Evolutionary conservation across 2,113 vertebrate species (phyloP).

Genomic region (Platycercus adscitus): DNA sequence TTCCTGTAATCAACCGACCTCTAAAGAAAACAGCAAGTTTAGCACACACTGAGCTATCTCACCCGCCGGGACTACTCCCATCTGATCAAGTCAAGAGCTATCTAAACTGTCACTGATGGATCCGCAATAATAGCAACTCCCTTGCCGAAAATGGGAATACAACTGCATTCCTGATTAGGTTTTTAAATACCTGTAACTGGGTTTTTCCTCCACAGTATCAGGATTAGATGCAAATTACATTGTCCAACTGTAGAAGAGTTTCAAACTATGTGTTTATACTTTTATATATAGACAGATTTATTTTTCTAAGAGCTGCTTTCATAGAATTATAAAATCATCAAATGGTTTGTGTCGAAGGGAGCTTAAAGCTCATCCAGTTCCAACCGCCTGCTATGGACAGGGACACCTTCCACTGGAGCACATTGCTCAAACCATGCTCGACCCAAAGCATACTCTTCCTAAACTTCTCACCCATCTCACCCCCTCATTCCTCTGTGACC

Average conservation of each 20-base stretch:
- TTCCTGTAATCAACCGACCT: not conserved
- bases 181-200: not conserved
- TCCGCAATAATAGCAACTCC: not conserved
- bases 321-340: not conserved
- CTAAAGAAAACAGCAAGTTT: not conserved
- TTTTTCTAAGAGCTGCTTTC: not conserved
- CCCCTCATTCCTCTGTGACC: not conserved
- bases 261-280: accelerated
- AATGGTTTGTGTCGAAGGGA: not conserved
- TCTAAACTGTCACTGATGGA: not conserved
- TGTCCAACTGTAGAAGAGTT: not conserved
- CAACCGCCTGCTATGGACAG: not conserved
- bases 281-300: no score
- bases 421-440: not conserved
- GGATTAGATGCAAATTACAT: not conserved
- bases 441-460: not conserved
- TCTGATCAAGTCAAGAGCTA: not conserved
- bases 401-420: not conserved
- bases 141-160: accelerated
- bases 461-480: not conserved
- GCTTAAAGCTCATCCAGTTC: not conserved
- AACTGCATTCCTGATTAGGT: not conserved
- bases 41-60: not conserved
- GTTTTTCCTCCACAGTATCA: not conserved
- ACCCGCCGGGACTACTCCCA: not conserved